Conservation (phyloP, 2,113 vertebrate species). For the Castor canadensis region DNA sequence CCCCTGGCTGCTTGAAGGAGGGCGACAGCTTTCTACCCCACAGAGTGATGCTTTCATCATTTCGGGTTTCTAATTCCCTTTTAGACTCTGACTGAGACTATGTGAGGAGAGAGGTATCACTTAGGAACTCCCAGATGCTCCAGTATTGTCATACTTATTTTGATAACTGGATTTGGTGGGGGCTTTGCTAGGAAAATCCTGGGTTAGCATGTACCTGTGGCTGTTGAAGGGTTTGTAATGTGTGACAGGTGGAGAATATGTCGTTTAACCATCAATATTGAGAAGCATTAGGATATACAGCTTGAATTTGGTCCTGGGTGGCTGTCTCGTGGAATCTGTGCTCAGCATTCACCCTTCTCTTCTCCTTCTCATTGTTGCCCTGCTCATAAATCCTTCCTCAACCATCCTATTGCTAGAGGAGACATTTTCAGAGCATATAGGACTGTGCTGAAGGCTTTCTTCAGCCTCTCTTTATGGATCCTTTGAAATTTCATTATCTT, state of each 20-base stretch:
- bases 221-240: neutral
- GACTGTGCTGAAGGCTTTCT: neutral
- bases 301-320: neutral
- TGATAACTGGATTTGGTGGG: neutral
- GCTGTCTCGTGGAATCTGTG: neutral
- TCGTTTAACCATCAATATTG: neutral
- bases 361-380: neutral
- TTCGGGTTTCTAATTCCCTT: accelerated
- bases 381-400: neutral
- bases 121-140: accelerated
- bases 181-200: neutral
- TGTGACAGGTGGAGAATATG: neutral
- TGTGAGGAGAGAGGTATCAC: neutral
- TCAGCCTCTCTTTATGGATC: neutral
- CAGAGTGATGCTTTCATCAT: neutral
- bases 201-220: accelerated
- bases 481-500: constrained; percentile 55
- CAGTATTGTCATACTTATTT: neutral
- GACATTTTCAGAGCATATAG: neutral
- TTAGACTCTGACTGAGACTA: neutral
- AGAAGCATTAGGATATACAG: neutral
- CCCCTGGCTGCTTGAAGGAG: neutral
- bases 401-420: neutral
- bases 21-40: accelerated
- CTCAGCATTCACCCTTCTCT: neutral